phyloP scores from a whole-genome alignment of 2,888 invertebrate genomes.

The Ectobius pallidus region DNA sequence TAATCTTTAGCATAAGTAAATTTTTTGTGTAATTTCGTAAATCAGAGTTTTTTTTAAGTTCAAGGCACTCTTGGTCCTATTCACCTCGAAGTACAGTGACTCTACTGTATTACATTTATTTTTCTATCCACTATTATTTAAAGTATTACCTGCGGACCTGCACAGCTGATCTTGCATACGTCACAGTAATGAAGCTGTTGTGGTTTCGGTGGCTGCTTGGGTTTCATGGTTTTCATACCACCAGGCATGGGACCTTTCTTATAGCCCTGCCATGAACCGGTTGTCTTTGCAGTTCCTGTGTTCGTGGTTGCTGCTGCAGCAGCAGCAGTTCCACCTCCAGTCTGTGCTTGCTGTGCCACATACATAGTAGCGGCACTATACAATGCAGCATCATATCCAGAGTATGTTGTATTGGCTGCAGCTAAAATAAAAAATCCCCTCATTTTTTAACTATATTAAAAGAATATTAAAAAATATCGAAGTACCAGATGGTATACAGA shows the following conservation, averaged over 20 bases:
- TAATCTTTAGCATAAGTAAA: too few relatives aligned
- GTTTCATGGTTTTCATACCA: constrained; percentile 65
- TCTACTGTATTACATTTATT: too few relatives aligned
- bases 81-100: too few relatives aligned
- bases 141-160: constrained; percentile 79
- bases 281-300: constrained; percentile 50
- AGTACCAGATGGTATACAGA: too few relatives aligned
- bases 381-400: constrained; percentile 92
- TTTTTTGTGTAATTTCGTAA: too few relatives aligned
- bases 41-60: too few relatives aligned
- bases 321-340: constrained; percentile 48
- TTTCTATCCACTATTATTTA: too few relatives aligned
- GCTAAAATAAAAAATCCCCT: constrained; percentile 57
- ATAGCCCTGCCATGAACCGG: constrained; percentile 67
- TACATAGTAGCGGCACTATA: constrained; percentile 96
- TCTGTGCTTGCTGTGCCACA: constrained; percentile 76
- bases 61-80: too few relatives aligned
- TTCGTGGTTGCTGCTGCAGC: constrained; percentile 41
- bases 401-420: constrained; percentile 72
- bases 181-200: constrained; percentile 98
- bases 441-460: too few relatives aligned
- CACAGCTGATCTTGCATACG: constrained; percentile 98
- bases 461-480: too few relatives aligned
- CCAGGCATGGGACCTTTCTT: constrained; percentile 56
- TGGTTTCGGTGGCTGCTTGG: constrained; percentile 85